Conservation (phyloP, 1,140 invertebrate species). For the Nasonia longicornis region DNA sequence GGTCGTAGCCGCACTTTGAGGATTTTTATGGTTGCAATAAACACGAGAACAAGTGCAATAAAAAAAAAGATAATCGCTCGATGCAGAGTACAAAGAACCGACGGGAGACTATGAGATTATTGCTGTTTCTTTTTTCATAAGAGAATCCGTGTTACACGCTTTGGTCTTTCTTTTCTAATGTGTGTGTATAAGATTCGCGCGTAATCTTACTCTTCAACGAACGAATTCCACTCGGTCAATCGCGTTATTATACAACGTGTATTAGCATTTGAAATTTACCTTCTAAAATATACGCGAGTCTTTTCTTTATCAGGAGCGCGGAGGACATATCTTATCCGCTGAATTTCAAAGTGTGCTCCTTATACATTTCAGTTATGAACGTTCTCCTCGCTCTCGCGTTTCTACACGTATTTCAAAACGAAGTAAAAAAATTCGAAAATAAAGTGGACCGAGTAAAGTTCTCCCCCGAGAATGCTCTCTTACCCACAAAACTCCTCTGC, state of each 20-base stretch:
- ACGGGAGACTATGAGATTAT: neutral
- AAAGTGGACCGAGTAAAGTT: neutral
- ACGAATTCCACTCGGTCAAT: neutral
- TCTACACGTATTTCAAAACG: neutral
- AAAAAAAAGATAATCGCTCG: constrained; percentile 13
- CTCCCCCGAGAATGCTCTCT: no score
- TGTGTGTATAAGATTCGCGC: no score
- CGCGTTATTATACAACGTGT: neutral
- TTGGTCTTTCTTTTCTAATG: neutral
- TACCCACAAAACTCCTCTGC: neutral
- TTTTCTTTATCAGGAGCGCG: no score
- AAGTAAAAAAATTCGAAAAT: neutral
- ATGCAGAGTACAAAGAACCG: constrained; percentile 32
- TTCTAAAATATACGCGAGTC: no score
- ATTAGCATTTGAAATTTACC: neutral
- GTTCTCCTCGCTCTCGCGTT: neutral
- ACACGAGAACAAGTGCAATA: constrained; percentile 43
- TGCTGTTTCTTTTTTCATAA: neutral
- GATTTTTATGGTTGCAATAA: constrained; percentile 43
- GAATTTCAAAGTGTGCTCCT: neutral
- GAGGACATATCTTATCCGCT: neutral
- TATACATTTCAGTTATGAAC: neutral
- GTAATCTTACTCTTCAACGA: neutral
- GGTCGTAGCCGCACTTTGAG: constrained; percentile 27
- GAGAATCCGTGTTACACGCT: constrained; percentile 30